A percentile compares a stretch with the other conserved stretches of the same genome.
Conservation (phyloP, 1,140 invertebrate genomes). For the Drosophila trapezifrons region DNA sequence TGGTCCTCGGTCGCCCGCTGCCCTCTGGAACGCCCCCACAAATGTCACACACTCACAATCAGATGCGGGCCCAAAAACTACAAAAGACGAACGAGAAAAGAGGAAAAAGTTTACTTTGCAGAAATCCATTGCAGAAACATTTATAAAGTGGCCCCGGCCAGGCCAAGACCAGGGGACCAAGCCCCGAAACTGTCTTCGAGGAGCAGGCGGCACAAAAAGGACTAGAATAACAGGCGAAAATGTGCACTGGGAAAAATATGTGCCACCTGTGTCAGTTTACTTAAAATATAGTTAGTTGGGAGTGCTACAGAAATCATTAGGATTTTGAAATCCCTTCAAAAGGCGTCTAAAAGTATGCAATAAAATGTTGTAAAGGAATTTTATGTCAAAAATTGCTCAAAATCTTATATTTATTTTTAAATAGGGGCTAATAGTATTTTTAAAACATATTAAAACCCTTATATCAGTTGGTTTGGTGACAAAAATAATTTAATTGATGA, state of each 20-base stretch:
- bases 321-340: too few species aligned
- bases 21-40: slow-evolving; percentile 29
- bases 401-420: too few species aligned
- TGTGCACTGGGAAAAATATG: slow-evolving; percentile 10
- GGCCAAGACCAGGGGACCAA: slow-evolving; percentile 10
- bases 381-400: too few species aligned
- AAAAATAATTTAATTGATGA: too few species aligned
- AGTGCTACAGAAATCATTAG: too few species aligned
- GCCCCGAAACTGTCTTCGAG: slow-evolving; percentile 50
- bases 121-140: slow-evolving; percentile 81
- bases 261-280: too few species aligned
- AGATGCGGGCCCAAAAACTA: slow-evolving; percentile 77
- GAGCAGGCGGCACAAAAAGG: slow-evolving; percentile 42
- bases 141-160: slow-evolving; percentile 75
- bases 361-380: too few species aligned
- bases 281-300: too few species aligned
- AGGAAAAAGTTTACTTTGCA: slow-evolving; percentile 82
- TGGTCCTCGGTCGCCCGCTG: background rate
- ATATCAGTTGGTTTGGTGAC: too few species aligned
- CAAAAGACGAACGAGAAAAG: slow-evolving; percentile 62
- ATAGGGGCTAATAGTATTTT: too few species aligned
- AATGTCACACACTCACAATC: slow-evolving; percentile 78
- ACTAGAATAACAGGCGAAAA: slow-evolving; percentile 52
- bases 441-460: too few species aligned
- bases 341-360: too few species aligned